Base-by-base conservation (phyloP, 2,888 invertebrate species). In the Andrena haemorrhoa region DNA sequence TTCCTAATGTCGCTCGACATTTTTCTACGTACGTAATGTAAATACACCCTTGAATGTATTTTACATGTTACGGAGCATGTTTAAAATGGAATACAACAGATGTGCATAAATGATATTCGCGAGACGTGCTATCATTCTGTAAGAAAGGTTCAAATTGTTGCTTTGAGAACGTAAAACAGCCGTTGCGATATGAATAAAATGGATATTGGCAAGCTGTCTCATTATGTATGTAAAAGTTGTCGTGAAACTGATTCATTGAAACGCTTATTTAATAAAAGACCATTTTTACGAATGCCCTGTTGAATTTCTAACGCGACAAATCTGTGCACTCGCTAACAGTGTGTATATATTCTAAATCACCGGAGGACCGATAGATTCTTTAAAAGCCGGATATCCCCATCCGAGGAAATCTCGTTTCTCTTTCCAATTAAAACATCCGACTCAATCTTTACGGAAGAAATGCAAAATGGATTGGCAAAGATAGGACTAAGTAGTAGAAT, bases 21-120 rank as follows among this genome's bases (percentile, higher is more conserved):
- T 68, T 80, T 49, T 20, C 29, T 63, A 49, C 23, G 35, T 63
- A 12, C 33, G 70, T 41, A 70, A 35, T 70, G 79, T 60, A 79
- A 49, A 79, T 79, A 69, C 23, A 79, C 16, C 58, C 53, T 35
- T 26, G 2, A 41, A 49, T 20, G 49, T 26, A 31, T 49, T 71
- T 16, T 33, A 60, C 71, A 66, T 20, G 51, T 58, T 23, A 29
- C 20, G 51, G 49, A 23, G 33, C 41, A 26, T 29, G 20, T 61
- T 26, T 58, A 35, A 61, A 61, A 35, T 33, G 10, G 7, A 47
- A 31, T 31, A 31, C 31, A 58, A 60, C 41, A 23, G 6, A 16
- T 75, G 74, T 68, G 64, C 35, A 47, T 66, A 63, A 41, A 10
- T 47, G 2, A 60, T 68, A 29, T 26, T 23, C 33, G 10, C 47